phyloP scores from a whole-genome alignment of 2,888 invertebrate genomes.

The Mesochorus sp. region DNA sequence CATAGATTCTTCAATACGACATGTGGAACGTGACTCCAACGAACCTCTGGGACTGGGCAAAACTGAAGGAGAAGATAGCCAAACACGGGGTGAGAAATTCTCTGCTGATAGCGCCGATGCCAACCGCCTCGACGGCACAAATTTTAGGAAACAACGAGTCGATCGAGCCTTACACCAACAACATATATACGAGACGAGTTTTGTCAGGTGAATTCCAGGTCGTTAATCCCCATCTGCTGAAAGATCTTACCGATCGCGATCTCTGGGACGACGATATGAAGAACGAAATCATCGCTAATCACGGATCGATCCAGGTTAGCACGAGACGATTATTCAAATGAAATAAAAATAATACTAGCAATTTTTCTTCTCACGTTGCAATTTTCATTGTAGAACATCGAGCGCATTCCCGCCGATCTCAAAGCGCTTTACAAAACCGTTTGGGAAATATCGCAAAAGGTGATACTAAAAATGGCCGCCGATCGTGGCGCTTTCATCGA shows the following conservation, averaged over 20 bases:
- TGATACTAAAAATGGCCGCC: conserved; percentile 97
- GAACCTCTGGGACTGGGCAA: conserved; percentile 94
- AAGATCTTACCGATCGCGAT: conserved; percentile 94
- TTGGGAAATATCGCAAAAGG: conserved; percentile 98
- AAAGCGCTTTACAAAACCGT: conserved; percentile 97
- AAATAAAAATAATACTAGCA: conserved; percentile 3
- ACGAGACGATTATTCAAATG: neutral
- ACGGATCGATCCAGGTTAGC: conserved; percentile 93
- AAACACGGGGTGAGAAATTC: conserved; percentile 96
- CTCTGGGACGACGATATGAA: conserved; percentile 98
- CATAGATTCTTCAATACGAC: conserved; percentile 94
- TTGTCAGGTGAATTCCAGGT: conserved; percentile 98
- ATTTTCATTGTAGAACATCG: conserved; percentile 91
- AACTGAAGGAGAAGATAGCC: conserved; percentile 92
- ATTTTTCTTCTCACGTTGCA: too few relatives aligned
- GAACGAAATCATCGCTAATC: conserved; percentile 93
- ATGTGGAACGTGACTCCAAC: conserved; percentile 98
- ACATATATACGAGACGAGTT: conserved; percentile 96
- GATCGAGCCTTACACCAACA: conserved; percentile 98
- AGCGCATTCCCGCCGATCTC: conserved; percentile 91
- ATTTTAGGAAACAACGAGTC: conserved; percentile 99
- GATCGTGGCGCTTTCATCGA: conserved; percentile 99
- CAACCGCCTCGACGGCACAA: conserved; percentile 99
- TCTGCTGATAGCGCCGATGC: conserved; percentile 97
- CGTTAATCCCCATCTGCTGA: conserved; percentile 97